Evolutionary conservation across 2,113 vertebrate species (phyloP), one percentile per base, ranked within the genome.

Genomic region (Caranx melampygus): DNA sequence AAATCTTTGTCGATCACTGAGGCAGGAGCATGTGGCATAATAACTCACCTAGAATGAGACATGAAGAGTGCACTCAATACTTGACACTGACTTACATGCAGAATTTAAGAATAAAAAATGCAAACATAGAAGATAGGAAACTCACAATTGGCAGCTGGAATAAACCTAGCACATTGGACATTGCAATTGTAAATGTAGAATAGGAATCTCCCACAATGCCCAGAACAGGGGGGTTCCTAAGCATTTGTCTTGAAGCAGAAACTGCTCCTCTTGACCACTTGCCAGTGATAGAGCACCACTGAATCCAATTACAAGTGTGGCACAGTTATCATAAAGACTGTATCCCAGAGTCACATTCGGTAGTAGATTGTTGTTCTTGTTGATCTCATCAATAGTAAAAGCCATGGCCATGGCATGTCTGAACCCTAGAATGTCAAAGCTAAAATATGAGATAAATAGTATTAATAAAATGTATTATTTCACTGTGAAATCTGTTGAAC

Each of bases 281-380:
- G 70, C 70, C 44, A 73, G 37, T 51, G 70, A 61, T 55, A 73
- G 16, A 7, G 70, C 57, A 15, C 55, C 57, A 14, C 70, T 73
- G 70, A 73, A 61, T 49, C 70, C 70, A 37, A 73, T 62, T 4
- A 73, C 42, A 51, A 73, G 45, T 61, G 70, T 35, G 34, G 44
- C 70, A 35, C 70, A 73, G 70, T 73, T 73, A 31, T 73, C 70
- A 73, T 61, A 73, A 3, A 73, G 58, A 62, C 44, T 73, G 58
- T 73, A 73, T 58, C 70, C 70, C 42, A 72, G 70, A 49, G 70
- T 73, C 58, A 73, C 57, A 68, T 57, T 57, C 26, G 55, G 70
- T 31, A 73, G 70, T 12, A 73, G 34, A 18, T 73, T 20, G 12
- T 57, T 16, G 58, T 73, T 62, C 34, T 49, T 45, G 44, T 73